Evolutionary conservation across 1,140 invertebrate species (phyloP), one percentile per base, ranked within the genome.

Genomic region (Trichoplusia ni): DNA sequence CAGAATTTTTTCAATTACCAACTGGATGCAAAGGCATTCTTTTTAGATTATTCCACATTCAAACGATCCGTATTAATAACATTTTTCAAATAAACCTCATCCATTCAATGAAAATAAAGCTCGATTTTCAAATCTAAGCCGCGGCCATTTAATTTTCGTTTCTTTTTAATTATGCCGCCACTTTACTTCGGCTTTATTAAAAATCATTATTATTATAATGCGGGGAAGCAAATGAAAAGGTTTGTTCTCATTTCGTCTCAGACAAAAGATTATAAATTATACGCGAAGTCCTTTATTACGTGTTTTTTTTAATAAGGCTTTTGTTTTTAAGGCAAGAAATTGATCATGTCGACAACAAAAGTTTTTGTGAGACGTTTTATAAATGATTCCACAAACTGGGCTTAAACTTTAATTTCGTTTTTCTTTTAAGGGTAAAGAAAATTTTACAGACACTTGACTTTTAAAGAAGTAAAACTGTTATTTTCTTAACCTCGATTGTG

Each of bases 151-250:
- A n/a, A 40, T 49, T 14, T 29, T 31, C 14, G 25, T 23, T 16
- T 40, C 21, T 27, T 56, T 54, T 56, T 56, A 56, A 56, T 56
- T 40, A 56, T 18, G 35, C 51, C 13, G 40, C 8, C 51, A 38
- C 23, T 58, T 58, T 31, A 58, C 23, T 58, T 33, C 4, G 13
- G 27, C 54, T 58, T 42, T 58, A 58, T 58, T 42, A 44, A 44
- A 56, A 58, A 58, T 58, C 54, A 58, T 58, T 58, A 58, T 58
- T 58, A 58, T 58, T 58, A 37, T 44, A 58, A 44, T 58, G 27
- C 27, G 54, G 54, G 54, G 38, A 42, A 25, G 25, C n/a, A 42
- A 58, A 58, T 42, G 44, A 58, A 58, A 58, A 58, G 54, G 31
- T 58, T 44, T 27, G 21, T 47, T 58, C 25, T 7, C 25, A 18